A percentile compares a stretch with the other conserved stretches of the same genome.
Evolutionary conservation across 2,797 vertebrate species (phyloP).

Genomic region (Malurus splendens): DNA sequence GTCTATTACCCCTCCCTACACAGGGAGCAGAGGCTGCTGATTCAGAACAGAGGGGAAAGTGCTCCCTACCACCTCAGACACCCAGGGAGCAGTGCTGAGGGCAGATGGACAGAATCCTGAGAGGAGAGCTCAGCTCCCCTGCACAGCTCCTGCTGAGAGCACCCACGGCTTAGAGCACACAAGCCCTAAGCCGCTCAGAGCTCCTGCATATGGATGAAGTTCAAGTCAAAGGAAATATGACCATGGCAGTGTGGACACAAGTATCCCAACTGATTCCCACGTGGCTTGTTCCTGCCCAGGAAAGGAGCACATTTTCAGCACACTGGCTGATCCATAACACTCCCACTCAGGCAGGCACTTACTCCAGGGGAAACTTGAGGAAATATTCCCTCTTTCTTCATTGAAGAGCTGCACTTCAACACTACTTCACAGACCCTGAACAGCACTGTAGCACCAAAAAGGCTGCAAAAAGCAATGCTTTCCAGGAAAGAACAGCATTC

Average conservation of each 20-base stretch:
- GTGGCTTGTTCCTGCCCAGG: not conserved
- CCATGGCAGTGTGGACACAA: not conserved
- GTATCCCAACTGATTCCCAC: not conserved
- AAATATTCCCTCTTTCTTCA: not conserved
- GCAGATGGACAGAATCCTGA: not conserved
- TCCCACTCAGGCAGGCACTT: not conserved
- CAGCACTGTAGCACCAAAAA: not conserved
- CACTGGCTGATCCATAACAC: not conserved
- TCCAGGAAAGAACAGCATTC: not conserved
- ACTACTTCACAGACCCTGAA: not conserved
- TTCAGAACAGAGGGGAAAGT: not conserved
- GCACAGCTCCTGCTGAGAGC: not conserved
- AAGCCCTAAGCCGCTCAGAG: not conserved
- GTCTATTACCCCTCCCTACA: too few species aligned
- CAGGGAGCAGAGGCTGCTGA: not conserved
- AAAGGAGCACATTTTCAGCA: not conserved
- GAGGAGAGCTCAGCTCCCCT: not conserved
- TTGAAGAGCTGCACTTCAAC: not conserved
- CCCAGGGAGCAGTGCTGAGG: accelerated
- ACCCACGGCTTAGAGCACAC: not conserved
- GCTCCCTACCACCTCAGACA: not conserved
- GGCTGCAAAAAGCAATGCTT: not conserved
- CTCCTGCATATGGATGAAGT: not conserved
- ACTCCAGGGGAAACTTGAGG: not conserved
- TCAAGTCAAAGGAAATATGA: not conserved